Base-by-base conservation (phyloP, 2,113 vertebrate species). In the Psilopogon haemacephalus region DNA sequence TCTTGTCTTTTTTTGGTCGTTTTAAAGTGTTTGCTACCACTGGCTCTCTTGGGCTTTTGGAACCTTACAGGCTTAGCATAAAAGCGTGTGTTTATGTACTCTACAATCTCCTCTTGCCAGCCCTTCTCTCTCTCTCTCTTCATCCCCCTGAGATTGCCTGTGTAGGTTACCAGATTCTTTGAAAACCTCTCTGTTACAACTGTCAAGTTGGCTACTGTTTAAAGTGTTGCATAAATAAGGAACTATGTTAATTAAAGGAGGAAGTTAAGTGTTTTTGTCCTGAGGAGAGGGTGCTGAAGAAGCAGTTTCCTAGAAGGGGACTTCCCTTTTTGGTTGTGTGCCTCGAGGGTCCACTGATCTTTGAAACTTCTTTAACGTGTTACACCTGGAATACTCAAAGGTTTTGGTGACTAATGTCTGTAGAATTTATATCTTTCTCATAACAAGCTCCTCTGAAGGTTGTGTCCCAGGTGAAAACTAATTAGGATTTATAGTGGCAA, bases 31-130 rank as follows among this genome's bases (percentile, higher is more conserved):
- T 59, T 62, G 65, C 62, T 92, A 73, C 56, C 38, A 8, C 1
- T 40, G 38, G n/a, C 50, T 89, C 91, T 87, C 89, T 7, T 40
- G 89, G 91, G 93, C 71, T 89, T 91, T 58, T 13, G 79, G 38
- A 93, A 55, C 87, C 87, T 91, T 94, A 79, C 55, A 76, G 60
- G 78, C 55, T 92, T 80, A 73, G 71, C 59, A 67, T 91, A 15
- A 89, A 91, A 88, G 80, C 8, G 11, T 2, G 23, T 70, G 74
- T 83, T 95, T 81, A 68, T 86, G 55, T 87, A 69, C 88, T 92
- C 74, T 64, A 28, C 75, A 23, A 5, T 60, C 77, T 68, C 81
- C 56, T 54, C 40, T 88, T 26, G 17, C 33, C 59, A 92, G 79
- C 42, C 59, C 59, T 80, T 88, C 55, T 60, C 56, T 74, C 65